phyloP scores from a whole-genome alignment of 2,797 vertebrate genomes.

The Streptopelia turtur region DNA sequence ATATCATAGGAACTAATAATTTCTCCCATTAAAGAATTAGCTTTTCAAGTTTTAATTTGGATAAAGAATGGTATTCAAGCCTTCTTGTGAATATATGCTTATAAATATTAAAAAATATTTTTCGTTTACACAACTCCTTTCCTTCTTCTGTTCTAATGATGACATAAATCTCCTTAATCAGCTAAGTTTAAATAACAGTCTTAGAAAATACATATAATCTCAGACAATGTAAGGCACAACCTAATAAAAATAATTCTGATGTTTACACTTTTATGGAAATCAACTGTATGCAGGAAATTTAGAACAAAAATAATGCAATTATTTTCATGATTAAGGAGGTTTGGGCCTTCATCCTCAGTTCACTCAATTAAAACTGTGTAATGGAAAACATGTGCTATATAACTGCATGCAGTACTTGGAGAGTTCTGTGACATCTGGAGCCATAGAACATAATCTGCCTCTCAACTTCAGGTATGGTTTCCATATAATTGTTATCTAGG shows the following conservation, averaged over 20 bases:
- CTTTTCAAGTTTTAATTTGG: not conserved
- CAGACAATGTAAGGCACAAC: not conserved
- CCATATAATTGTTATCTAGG: not conserved
- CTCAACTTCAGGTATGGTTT: not conserved
- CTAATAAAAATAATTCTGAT: not conserved
- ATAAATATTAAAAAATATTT: not conserved
- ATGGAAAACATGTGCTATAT: not conserved
- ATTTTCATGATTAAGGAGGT: not conserved
- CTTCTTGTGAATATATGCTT: not conserved
- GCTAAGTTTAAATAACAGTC: not conserved
- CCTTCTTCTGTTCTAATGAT: not conserved
- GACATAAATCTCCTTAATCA: not conserved
- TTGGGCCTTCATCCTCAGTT: not conserved
- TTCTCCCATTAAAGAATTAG: not conserved
- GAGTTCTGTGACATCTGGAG: not conserved
- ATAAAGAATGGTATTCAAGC: not conserved
- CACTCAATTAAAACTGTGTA: not conserved
- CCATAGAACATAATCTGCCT: not conserved
- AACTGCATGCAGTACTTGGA: not conserved
- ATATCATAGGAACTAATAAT: not conserved
- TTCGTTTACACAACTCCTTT: not conserved
- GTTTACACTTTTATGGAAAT: not conserved
- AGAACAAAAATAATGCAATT: not conserved
- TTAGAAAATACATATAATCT: not conserved
- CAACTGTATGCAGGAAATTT: not conserved